These are phyloP conservation scores for Gallinago undulata DNA, from an alignment of 2,113 vertebrate genomes.

Conservation along the genomic window DNA sequence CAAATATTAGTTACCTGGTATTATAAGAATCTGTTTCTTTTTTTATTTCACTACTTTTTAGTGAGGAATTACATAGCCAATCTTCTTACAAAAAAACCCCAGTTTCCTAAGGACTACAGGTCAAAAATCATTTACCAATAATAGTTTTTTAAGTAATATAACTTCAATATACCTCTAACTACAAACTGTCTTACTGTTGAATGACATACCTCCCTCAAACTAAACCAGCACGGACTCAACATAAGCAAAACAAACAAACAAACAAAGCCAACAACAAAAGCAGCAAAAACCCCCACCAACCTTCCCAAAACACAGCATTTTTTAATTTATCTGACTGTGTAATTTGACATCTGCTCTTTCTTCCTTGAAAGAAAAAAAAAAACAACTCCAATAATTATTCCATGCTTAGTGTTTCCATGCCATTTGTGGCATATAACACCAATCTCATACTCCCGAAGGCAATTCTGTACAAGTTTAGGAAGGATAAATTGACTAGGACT, in stretches of 20 bases:
- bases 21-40: background rate
- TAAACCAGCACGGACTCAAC: background rate
- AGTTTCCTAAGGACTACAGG: background rate
- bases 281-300: fast-evolving
- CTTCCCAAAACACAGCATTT: background rate
- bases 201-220: background rate
- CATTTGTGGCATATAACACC: background rate
- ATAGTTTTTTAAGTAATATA: background rate
- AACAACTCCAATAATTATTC: background rate
- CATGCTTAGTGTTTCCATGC: background rate
- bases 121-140: background rate
- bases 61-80: background rate
- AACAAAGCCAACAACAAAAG: background rate
- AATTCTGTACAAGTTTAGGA: background rate
- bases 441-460: background rate
- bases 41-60: background rate
- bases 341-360: background rate
- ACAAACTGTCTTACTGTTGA: background rate
- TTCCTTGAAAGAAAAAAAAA: background rate
- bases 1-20: background rate
- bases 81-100: background rate
- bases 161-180: background rate
- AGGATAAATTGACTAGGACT: background rate
- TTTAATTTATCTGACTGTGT: background rate
- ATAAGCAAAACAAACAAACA: background rate